Evolutionary conservation across 2,113 vertebrate genomes (phyloP), one percentile per base, ranked within the genome.

Genomic region (Mesitornis unicolor): DNA sequence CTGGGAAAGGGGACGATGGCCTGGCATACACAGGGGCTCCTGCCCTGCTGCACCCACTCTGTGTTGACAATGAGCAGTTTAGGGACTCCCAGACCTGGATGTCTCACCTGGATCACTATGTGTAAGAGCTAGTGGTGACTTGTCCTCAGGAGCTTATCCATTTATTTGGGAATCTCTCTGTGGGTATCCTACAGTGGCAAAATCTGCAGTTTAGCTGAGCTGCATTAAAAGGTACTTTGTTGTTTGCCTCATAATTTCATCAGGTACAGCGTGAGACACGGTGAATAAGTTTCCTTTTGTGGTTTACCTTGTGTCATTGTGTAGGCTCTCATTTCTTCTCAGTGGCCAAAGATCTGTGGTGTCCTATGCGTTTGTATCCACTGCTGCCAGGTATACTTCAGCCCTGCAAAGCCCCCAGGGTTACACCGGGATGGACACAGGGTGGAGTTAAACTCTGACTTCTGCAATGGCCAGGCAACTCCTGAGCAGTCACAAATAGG

Each of bases 181-280:
- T 35, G 24, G 13, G 3, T 67, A 36, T 48, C 40, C 18, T 10
- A 61, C 31, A 47, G 40, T 28, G 48, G 33, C 36, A 60, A 88
- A 88, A 82, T 31, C 28, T 56, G 73, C 28, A 43, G 21, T 68
- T 80, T 25, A 75, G 16, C 26, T n/a, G 60, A 81, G 26, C 42
- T 84, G 12, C 16, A 1, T 60, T 19, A 42, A 70, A 57, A 56
- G 13, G 14, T 71, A 8, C 10, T 63, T 83, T 47, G 11, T 61
- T 5, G 1, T 53, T 16, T 84, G 47, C 28, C 70, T 73, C 0
- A 0, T 78, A 48, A 19, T 11, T 53, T 50, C 29, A 29, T 33
- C 71, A 45, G n/a, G 45, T 53, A 60, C 28, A 36, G 53, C 0
- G 0, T 45, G 36, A 65, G 71, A 28, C 86, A 36, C 54, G 81